Percentiles rank a stretch among this genome's conserved stretches.
Conservation (phyloP, 1,140 invertebrate genomes). For the Zaprionus ghesquierei region DNA sequence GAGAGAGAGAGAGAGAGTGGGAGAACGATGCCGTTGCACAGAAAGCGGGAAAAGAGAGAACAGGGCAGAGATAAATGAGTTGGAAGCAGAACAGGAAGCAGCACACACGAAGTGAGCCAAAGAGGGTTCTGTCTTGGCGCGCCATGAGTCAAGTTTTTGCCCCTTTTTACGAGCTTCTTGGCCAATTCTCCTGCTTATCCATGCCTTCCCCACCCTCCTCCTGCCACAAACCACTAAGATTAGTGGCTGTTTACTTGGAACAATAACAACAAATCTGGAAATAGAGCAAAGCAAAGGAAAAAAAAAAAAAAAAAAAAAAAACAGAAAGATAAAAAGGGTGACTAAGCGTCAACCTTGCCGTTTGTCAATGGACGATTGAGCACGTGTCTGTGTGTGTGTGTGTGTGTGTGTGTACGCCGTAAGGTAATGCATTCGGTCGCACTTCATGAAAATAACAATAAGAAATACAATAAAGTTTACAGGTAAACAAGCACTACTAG, state of each 20-base stretch:
- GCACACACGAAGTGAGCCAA: background rate
- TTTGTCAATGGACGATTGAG: background rate
- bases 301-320: background rate
- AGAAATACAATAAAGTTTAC: background rate
- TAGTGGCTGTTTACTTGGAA: background rate
- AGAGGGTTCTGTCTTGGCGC: background rate
- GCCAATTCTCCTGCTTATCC: background rate
- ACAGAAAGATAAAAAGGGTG: conserved; percentile 6
- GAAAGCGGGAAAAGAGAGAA: background rate
- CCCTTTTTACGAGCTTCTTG: background rate
- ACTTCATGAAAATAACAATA: conserved; percentile 3
- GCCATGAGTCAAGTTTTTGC: conserved; percentile 31
- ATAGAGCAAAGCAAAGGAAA: background rate
- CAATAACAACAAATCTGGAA: conserved; percentile 6
- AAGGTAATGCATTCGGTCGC: conserved; percentile 12
- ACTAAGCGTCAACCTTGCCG: conserved; percentile 8
- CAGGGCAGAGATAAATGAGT: background rate
- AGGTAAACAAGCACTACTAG: background rate
- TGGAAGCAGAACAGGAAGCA: conserved; percentile 1
- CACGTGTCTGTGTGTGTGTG: background rate
- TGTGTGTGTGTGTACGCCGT: background rate
- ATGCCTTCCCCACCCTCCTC: background rate
- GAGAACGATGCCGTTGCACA: conserved; percentile 35
- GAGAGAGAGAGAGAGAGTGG: no score
- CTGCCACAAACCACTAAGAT: no score